Evolutionary conservation across 2,797 vertebrate species (phyloP).

Genomic region (Chelidonichthys spinosus): DNA sequence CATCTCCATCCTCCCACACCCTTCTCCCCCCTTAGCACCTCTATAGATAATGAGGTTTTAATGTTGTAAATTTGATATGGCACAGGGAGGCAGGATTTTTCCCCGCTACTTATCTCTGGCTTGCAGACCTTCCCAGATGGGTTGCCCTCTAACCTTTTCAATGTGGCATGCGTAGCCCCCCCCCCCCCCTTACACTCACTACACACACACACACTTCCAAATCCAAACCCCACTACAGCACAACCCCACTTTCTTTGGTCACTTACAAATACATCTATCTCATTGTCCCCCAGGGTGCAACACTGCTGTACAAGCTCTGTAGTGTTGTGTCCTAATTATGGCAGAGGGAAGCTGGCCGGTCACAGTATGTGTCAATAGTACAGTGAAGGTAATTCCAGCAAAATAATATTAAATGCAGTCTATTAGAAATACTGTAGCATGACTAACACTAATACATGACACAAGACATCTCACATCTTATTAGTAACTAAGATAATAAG

Average conservation of each 20-base stretch:
- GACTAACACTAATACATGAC: slow-evolving; percentile 5
- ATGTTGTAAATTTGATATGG: slow-evolving; percentile 79
- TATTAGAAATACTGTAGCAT: not conserved
- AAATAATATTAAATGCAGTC: not conserved
- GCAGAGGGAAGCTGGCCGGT: not conserved
- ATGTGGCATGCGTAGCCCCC: slow-evolving; percentile 39
- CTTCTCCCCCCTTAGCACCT: slow-evolving; percentile 30
- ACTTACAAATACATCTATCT: slow-evolving; percentile 42
- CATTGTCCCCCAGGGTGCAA: slow-evolving; percentile 17
- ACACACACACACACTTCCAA: slow-evolving; percentile 18
- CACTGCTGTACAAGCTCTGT: slow-evolving; percentile 1
- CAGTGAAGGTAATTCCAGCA: not conserved
- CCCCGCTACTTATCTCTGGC: slow-evolving; percentile 77
- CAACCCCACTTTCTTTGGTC: slow-evolving; percentile 35
- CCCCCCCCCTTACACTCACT: not conserved
- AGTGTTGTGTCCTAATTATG: slow-evolving; percentile 25
- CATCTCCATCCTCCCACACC: slow-evolving; percentile 26
- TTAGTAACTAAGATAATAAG: not conserved
- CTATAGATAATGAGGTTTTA: slow-evolving; percentile 80
- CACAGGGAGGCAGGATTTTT: slow-evolving; percentile 62
- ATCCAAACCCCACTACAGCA: slow-evolving; percentile 36
- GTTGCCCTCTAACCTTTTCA: slow-evolving; percentile 72
- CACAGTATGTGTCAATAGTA: not conserved
- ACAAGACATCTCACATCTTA: not conserved
- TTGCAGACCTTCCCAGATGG: slow-evolving; percentile 74